These are phyloP conservation scores for Meliscaeva auricollis DNA, from an alignment of 2,888 invertebrate species.

Conservation along the genomic window DNA sequence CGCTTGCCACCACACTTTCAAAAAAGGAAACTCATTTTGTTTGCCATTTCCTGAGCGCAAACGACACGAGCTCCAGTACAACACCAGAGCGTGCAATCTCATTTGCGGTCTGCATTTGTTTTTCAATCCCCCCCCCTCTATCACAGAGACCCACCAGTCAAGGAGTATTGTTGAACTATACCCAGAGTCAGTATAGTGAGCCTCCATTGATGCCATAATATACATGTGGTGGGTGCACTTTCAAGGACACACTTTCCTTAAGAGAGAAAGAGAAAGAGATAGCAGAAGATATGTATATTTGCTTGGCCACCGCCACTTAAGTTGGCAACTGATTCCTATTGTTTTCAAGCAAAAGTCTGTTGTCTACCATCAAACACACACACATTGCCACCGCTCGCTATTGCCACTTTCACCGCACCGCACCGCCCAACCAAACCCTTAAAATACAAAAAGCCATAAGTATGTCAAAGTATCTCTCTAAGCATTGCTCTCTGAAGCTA, in stretches of 20 bases:
- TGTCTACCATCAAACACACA: constrained; percentile 22
- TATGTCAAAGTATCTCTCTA: constrained; percentile 69
- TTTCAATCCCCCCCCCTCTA: constrained; percentile 10
- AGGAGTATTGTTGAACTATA: constrained; percentile 40
- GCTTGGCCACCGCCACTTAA: constrained; percentile 72
- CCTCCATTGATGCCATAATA: constrained; percentile 28
- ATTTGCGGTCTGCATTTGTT: constrained; percentile 70
- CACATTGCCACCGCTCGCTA: constrained; percentile 9
- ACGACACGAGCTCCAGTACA: constrained; percentile 47
- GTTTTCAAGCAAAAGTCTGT: constrained; percentile 48
- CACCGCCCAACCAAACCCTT: constrained; percentile 4
- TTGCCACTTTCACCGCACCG: not conserved
- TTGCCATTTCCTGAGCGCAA: constrained; percentile 72
- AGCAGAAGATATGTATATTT: constrained; percentile 56
- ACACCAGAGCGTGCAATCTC: constrained; percentile 64
- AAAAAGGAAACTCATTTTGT: constrained; percentile 72
- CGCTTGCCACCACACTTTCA: not conserved
- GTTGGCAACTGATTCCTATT: constrained; percentile 70
- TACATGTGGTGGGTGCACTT: constrained; percentile 60
- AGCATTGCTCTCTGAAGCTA: constrained; percentile 45
- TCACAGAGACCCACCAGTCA: not conserved
- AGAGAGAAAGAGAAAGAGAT: constrained; percentile 12
- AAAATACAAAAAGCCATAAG: constrained; percentile 51
- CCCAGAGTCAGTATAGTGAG: not conserved
- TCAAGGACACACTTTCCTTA: constrained; percentile 70